A percentile compares a stretch with the other conserved stretches of the same genome.
Evolutionary conservation across 53 echinoderm and acorn worm genomes (phyloP).

Genomic region (Antedon mediterranea): DNA sequence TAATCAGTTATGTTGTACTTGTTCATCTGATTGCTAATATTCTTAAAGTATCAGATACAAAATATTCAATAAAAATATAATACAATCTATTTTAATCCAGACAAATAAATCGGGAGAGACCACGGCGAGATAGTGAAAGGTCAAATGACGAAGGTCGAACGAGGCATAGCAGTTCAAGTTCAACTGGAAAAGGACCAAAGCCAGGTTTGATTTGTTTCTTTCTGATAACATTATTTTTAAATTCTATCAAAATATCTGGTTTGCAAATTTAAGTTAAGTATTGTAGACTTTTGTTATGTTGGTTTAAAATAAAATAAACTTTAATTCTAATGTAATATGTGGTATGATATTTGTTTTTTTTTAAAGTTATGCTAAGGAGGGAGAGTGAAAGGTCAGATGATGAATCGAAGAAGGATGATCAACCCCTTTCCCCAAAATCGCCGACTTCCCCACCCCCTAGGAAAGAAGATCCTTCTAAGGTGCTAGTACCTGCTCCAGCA

Average conservation of each 20-base stretch:
- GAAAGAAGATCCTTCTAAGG: conserved; percentile 29
- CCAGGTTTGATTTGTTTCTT: conserved; percentile 87
- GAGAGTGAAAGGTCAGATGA: conserved; percentile 89
- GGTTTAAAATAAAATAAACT: no score
- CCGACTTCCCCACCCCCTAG: conserved; percentile 14
- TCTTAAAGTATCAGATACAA: no score
- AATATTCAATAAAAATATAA: no score
- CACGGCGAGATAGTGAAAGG: conserved; percentile 75
- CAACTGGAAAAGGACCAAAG: conserved; percentile 77
- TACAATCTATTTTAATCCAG: no score
- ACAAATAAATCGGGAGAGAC: conserved; percentile 20
- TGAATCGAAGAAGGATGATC: conserved; percentile 51
- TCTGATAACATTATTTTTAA: no score
- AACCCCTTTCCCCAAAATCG: conserved; percentile 31
- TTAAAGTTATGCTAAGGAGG: conserved; percentile 62
- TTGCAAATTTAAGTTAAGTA: no score
- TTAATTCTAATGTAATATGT: no score
- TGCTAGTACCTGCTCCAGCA: conserved; percentile 75
- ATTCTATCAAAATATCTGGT: no score
- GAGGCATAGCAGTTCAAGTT: conserved; percentile 93
- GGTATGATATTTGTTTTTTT: no score
- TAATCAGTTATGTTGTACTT: no score
- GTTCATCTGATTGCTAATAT: no score
- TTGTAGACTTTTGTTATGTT: no score
- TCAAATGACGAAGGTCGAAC: conserved; percentile 49